Evolutionary conservation across 64 coral and sea anemone species (phyloP), one percentile per base, ranked within the genome.

Genomic region (Stylophora pistillata): DNA sequence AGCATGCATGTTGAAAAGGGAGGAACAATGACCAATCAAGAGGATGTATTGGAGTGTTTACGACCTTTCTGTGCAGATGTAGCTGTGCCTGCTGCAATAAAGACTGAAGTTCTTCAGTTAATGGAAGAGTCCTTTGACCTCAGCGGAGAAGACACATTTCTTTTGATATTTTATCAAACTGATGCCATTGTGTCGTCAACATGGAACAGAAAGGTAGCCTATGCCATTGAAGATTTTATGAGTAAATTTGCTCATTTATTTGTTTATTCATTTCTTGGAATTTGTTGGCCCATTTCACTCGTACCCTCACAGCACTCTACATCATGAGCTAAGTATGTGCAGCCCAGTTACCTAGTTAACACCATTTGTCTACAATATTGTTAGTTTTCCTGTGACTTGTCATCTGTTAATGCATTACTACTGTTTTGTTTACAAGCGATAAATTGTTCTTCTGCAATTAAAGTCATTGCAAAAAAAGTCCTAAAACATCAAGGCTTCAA

Each of bases 151-250:
- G 96, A 98, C 60, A 98, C 86, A 6, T 95, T 91, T 74, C 61
- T 98, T 54, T 41, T 98, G 17, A 31, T 98, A 21, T 98, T 87
- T 72, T 94, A 95, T 90, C 96, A 98, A 66, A 98, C 96, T 17
- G 92, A 95, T 77, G 93, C 96, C 34, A 83, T 98, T 59, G 92
- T 98, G 26, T 91, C 80, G 52, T 73, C 86, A 18, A 85, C 85
- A 6, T 98, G 96, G 96, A 81, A 95, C 29, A 94, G 23, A 86
- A 74, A 95, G 81, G 96, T 98, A 91, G 69, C 55, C 30, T 18
- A 15, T 21, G 23, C 17, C 53, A 10, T 58, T 21, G 9, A 14
- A 37, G 28, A 30, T 84, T 73, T 77, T 10, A 0, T 54, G 15
- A 10, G 9, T 16, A 15, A 54, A 55, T 11, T 53, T 15, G 60